Percentiles rank a stretch among this genome's conserved stretches.
phyloP scores from a whole-genome alignment of 2,797 vertebrate species.

The Hylomyscus alleni region DNA sequence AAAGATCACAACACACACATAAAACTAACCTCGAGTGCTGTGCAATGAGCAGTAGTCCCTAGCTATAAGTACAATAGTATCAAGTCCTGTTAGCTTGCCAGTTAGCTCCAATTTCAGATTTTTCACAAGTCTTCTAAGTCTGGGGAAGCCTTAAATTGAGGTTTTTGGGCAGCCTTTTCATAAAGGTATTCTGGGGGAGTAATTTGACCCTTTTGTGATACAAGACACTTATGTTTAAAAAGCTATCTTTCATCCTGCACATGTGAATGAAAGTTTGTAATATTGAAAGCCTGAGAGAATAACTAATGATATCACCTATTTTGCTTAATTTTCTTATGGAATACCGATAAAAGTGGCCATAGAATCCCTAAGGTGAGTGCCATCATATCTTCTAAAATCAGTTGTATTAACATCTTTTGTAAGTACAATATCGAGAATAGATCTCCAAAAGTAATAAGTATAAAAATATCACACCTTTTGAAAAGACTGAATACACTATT shows the following conservation, averaged over 20 bases:
- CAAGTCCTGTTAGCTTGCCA: neutral
- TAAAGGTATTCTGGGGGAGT: neutral
- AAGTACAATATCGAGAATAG: neutral
- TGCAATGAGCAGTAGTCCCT: neutral
- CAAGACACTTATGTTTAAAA: neutral
- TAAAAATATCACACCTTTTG: neutral
- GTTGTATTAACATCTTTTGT: neutral
- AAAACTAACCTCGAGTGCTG: neutral
- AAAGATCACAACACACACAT: neutral
- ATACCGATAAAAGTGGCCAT: neutral
- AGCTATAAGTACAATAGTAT: neutral
- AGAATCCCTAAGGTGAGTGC: neutral
- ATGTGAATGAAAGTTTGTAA: neutral
- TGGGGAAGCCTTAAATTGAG: neutral
- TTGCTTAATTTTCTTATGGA: slow-evolving; percentile 10
- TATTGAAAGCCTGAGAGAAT: slow-evolving; percentile 7
- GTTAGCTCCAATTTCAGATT: neutral
- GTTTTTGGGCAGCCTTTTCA: neutral
- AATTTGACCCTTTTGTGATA: neutral
- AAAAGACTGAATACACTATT: neutral
- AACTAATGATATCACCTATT: neutral
- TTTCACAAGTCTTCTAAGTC: neutral
- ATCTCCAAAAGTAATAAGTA: neutral
- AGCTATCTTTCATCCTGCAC: neutral
- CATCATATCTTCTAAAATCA: neutral